Percentiles rank a stretch among this genome's conserved stretches.
Evolutionary conservation across 2,797 vertebrate species (phyloP).

Genomic region (Scomberomorus guttatus): DNA sequence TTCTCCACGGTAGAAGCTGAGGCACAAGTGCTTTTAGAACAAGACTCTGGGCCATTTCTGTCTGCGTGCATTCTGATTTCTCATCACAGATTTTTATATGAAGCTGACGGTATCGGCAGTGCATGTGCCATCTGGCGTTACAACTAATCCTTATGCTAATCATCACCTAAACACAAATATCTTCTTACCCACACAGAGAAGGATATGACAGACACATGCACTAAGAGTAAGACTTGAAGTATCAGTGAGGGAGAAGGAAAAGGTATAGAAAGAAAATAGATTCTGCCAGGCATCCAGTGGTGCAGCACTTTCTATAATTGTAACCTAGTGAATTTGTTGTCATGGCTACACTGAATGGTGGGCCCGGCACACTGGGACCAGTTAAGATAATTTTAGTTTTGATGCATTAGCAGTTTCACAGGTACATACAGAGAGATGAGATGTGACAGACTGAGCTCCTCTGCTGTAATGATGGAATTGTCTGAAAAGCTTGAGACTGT

Average conservation of each 20-base stretch:
- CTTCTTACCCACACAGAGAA: slow-evolving; percentile 6
- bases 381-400: slow-evolving; percentile 74
- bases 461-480: slow-evolving; percentile 8
- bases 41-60: slow-evolving; percentile 19
- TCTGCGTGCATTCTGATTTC: slow-evolving; percentile 24
- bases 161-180: slow-evolving; percentile 34
- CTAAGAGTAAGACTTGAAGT: not conserved
- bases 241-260: slow-evolving; percentile 27
- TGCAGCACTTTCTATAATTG: slow-evolving; percentile 67
- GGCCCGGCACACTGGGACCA: slow-evolving; percentile 51
- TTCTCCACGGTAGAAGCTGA: slow-evolving; percentile 24
- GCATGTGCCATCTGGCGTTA: slow-evolving; percentile 24
- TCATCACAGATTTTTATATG: slow-evolving; percentile 37
- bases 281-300: slow-evolving; percentile 54
- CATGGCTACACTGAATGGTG: slow-evolving; percentile 73
- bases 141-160: slow-evolving; percentile 20
- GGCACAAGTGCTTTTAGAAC: slow-evolving; percentile 27
- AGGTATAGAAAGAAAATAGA: slow-evolving; percentile 36
- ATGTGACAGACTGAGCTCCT: slow-evolving; percentile 36
- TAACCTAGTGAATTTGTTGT: slow-evolving; percentile 74
- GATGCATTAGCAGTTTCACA: slow-evolving; percentile 72
- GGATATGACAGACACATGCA: slow-evolving; percentile 4
- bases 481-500: not conserved
- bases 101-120: slow-evolving; percentile 19
- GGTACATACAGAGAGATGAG: slow-evolving; percentile 53